Conservation (phyloP, 2,797 vertebrate species). For the Poeciliopsis infans region DNA sequence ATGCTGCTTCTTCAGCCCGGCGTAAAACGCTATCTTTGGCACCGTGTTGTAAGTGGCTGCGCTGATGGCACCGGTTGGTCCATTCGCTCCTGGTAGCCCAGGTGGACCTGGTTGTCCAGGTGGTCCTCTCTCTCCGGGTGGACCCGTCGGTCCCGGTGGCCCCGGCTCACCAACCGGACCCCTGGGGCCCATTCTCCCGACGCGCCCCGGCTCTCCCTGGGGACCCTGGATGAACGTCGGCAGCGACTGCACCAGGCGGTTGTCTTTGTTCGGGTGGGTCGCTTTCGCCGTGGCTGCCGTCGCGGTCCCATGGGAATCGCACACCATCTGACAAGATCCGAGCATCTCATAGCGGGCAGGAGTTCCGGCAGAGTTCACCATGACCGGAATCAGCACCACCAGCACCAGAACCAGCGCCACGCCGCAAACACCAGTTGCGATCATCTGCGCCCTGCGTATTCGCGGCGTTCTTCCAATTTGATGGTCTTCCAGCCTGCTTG, state of each 20-base stretch:
- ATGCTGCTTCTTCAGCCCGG: slow-evolving; percentile 95
- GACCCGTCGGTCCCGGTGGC: slow-evolving; percentile 88
- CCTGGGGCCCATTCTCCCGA: slow-evolving; percentile 89
- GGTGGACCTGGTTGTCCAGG: slow-evolving; percentile 89
- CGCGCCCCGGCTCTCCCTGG: slow-evolving; percentile 85
- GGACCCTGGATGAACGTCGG: slow-evolving; percentile 86
- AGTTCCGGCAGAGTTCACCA: slow-evolving; percentile 94
- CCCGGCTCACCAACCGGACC: slow-evolving; percentile 91
- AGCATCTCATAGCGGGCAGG: slow-evolving; percentile 96
- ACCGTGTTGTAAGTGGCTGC: slow-evolving; percentile 96
- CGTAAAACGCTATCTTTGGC: slow-evolving; percentile 96
- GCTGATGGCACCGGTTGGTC: slow-evolving; percentile 88
- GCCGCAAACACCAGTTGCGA: slow-evolving; percentile 94
- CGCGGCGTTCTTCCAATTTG: slow-evolving; percentile 88
- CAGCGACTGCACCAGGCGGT: slow-evolving; percentile 80
- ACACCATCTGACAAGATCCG: slow-evolving; percentile 97
- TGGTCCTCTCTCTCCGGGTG: slow-evolving; percentile 87
- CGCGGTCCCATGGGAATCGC: slow-evolving; percentile 91
- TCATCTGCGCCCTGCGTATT: slow-evolving; percentile 92
- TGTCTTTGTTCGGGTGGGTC: slow-evolving; percentile 78
- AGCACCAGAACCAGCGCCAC: slow-evolving; percentile 95
- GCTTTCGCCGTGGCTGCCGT: slow-evolving; percentile 86
- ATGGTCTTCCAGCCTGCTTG: slow-evolving; percentile 93
- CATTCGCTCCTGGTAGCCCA: slow-evolving; percentile 85
- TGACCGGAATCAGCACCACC: slow-evolving; percentile 95